Base-by-base conservation (phyloP, 2,797 vertebrate genomes). In the Parauchenoglanis punctatus region DNA sequence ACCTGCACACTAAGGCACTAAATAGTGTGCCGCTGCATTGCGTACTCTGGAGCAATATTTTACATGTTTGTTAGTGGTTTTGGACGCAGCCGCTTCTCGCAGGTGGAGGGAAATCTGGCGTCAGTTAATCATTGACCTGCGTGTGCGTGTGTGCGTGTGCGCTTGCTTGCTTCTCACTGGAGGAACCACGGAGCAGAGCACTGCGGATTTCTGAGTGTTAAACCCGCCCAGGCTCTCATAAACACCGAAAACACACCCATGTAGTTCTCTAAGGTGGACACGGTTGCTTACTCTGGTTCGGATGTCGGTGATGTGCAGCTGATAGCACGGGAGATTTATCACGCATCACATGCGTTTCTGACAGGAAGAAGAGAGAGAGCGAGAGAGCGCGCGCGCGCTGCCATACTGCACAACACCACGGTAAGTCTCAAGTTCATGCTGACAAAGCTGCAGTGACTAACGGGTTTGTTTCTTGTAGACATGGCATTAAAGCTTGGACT, bases 401-500 rank as follows among this genome's bases (percentile, higher is more conserved):
- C 83, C 31, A 73, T 84, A 58, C 83, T 84, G 49, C 65, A 84
- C 65, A 70, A 58, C 82, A 52, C 44, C 61, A 40, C 49, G 83
- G 83, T 73, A n/a, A 84, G 83, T 58, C 31, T 84, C 68, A 72
- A 73, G 52, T 72, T 84, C 68, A 40, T 73, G 68, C 65, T 84
- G 68, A 84, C 31, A 7, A 73, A n/a, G 83, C 52, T 44, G 83
- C 67, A 72, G 83, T 58, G 49, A 23, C 49, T 56, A 59, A 70
- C 65, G 13, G 18, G 28, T 13, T 84, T 84, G 8, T 5, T 82
- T 52, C 35, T 63, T 44, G 8, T 83, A 67, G 40, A 44, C 20
- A 78, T 78, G 40, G 4, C 46, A 49, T 46, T 17, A 46, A 61
- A 46, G 35, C 80, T 63, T 1, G 20, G 12, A 81, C 13, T 76